phyloP scores from a whole-genome alignment of 2,888 invertebrate genomes.

The Chaetoderma sp. region DNA sequence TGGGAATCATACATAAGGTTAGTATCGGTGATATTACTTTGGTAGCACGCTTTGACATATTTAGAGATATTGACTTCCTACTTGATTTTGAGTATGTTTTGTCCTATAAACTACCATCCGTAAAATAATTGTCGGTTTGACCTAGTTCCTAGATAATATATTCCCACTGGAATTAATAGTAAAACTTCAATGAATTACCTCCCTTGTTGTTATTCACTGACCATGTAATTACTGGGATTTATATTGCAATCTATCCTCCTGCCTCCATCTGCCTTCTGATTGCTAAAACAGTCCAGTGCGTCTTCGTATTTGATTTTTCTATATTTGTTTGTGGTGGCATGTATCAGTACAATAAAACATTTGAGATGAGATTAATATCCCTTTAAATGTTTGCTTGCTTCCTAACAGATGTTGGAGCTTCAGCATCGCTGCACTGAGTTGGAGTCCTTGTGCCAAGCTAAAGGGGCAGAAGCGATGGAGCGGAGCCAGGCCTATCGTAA shows the following conservation, averaged over 20 bases:
- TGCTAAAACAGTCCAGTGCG: too few species aligned
- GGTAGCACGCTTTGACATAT: too few species aligned
- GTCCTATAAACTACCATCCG: background rate
- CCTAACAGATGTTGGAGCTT: conserved; percentile 76
- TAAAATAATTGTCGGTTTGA: background rate
- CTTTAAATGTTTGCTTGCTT: background rate
- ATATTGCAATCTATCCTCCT: too few species aligned
- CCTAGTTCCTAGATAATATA: background rate
- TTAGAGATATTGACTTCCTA: too few species aligned
- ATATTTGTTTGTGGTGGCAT: background rate
- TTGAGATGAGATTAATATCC: background rate
- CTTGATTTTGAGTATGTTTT: background rate
- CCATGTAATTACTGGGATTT: too few species aligned
- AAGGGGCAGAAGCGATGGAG: conserved; percentile 73
- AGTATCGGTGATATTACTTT: too few species aligned
- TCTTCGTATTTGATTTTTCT: too few species aligned
- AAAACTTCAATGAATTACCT: too few species aligned
- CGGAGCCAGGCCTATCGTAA: conserved; percentile 78
- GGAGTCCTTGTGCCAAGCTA: conserved; percentile 66
- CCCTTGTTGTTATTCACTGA: too few species aligned
- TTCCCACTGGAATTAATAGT: background rate
- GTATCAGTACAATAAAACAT: background rate
- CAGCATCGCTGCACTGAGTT: conserved; percentile 76
- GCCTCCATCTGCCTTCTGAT: too few species aligned
- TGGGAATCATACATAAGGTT: too few species aligned